Base-by-base conservation (phyloP, 2,797 vertebrate genomes). In the Brachymystax lenok region DNA sequence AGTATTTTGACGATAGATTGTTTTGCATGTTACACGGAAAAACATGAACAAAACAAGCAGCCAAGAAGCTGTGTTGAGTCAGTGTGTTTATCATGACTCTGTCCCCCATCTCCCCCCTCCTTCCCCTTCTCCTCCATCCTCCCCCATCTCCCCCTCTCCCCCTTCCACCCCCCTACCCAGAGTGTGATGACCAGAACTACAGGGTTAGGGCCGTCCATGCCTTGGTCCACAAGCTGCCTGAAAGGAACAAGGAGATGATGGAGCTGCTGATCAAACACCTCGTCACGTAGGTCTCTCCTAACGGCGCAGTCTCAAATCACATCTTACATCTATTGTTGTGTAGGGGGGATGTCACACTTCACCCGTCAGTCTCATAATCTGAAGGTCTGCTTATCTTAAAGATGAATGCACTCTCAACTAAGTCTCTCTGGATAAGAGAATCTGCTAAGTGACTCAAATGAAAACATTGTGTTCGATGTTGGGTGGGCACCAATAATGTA, bases 111-210 rank as follows among this genome's bases (percentile, higher is more conserved):
- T 35, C 33, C 33, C 33, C 84, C 0, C 0, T 17, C 4, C 4
- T 63, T 0, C 8, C n/a, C 84, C 0, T 0, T 17, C 4, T 12
- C 1, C 33, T 1, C 33, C 5, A 5, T 5, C 33, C 5, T 7
- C 30, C 30, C 2, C 30, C 30, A 0, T 1, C 5, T 1, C 30
- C 33, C 5, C 33, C 0, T 1, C 1, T 1, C 0, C 3, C 59
- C 7, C 16, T 2, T 1, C 0, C 35, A 85, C 86, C 83, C 74
- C 84, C 0, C 84, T 81, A 82, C 73, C 83, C 90, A 99, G 97
- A 99, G 86, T 99, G 96, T 0, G 97, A 98, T 85, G 97, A 99
- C 88, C 97, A 98, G 83, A 98, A 98, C 89, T 98, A 98, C 93
- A 94, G 97, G 77, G 96, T 99, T 74, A 95, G 97, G 84, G 97